A percentile compares a stretch with the other conserved stretches of the same genome.
Evolutionary conservation across 1,140 invertebrate species (phyloP).

Genomic region (Sycophila sp.): DNA sequence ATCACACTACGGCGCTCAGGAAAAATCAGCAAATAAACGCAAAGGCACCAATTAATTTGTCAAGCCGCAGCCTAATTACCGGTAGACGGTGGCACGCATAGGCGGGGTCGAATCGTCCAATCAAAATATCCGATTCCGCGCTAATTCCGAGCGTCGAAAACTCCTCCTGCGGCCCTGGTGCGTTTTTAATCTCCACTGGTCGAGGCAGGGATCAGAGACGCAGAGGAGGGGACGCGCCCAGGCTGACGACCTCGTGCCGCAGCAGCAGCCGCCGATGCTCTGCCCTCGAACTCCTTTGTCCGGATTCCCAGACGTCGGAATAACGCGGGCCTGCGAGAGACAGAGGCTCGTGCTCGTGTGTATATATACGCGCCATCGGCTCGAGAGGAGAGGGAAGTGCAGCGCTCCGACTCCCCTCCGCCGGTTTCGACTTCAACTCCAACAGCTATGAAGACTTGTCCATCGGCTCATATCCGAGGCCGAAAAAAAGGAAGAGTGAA

Average conservation of each 20-base stretch:
- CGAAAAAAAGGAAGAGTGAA: no score
- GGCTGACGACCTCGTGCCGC: slow-evolving; percentile 45
- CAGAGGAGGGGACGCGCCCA: neutral
- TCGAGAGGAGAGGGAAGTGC: no score
- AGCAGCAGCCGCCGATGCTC: neutral
- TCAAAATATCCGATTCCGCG: no score
- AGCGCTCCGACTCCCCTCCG: neutral
- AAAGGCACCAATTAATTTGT: neutral
- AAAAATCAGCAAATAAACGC: neutral
- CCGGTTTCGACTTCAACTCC: no score
- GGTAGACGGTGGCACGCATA: no score
- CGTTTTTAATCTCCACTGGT: neutral
- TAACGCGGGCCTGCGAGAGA: slow-evolving; percentile 19
- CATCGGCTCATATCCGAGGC: neutral
- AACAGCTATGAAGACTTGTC: no score
- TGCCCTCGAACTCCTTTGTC: slow-evolving; percentile 45
- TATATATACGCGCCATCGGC: neutral
- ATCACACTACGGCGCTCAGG: no score
- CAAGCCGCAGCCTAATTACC: no score
- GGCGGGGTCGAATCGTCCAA: no score
- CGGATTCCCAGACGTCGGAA: slow-evolving; percentile 47
- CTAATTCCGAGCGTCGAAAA: slow-evolving; percentile 1
- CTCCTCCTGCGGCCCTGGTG: neutral
- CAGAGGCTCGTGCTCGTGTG: no score
- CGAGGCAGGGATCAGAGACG: no score